These are phyloP conservation scores for Enchytraeus crypticus DNA, from an alignment of 2,888 invertebrate species.

Conservation along the genomic window DNA sequence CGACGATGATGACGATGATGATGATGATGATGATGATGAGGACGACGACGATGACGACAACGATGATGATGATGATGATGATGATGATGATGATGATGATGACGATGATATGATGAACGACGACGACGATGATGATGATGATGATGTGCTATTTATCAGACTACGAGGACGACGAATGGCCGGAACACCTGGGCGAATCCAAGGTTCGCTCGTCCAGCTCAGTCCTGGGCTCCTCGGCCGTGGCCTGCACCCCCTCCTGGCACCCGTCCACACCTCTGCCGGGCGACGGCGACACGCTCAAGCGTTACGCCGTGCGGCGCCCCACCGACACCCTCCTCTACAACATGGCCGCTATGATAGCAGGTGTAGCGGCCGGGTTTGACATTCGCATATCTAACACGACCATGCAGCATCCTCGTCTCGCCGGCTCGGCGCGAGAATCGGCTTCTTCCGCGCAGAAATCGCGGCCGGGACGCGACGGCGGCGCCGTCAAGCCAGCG, in stretches of 20 bases:
- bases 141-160: too few species aligned
- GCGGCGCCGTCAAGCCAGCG: background rate
- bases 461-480: too few species aligned
- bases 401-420: constrained; percentile 38
- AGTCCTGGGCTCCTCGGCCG: constrained; percentile 57
- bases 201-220: constrained; percentile 43
- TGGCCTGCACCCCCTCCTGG: background rate
- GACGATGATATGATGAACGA: background rate
- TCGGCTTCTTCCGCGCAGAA: background rate
- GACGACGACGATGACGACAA: too few species aligned
- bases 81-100: background rate
- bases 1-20: too few species aligned
- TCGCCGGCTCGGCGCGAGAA: constrained; percentile 27
- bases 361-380: constrained; percentile 75
- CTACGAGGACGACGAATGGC: constrained; percentile 46
- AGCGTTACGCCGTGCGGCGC: constrained; percentile 30
- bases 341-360: constrained; percentile 83
- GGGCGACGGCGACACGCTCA: constrained; percentile 18
- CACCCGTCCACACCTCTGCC: background rate
- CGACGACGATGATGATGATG: too few species aligned
- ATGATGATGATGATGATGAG: too few species aligned
- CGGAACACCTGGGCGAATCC: constrained; percentile 36
- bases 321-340: constrained; percentile 61
- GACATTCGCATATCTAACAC: constrained; percentile 77
- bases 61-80: background rate